Conservation (phyloP, 64 coral and sea anemone genomes). For the Cladopsammia gracilis region DNA sequence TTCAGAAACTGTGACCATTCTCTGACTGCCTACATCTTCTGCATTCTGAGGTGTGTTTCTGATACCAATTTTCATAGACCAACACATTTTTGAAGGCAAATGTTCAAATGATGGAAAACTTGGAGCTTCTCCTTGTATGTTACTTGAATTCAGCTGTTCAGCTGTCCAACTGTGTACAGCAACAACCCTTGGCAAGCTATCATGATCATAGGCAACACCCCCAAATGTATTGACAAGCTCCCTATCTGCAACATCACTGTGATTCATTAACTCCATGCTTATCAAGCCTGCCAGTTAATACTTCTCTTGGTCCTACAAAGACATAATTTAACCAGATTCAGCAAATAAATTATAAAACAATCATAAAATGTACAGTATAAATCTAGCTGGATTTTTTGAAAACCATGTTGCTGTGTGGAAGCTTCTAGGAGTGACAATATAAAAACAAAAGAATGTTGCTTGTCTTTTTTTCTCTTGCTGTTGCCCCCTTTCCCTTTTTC, state of each 20-base stretch:
- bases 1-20: background rate
- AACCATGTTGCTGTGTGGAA: too few species aligned
- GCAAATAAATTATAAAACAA: too few species aligned
- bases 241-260: conserved; percentile 4
- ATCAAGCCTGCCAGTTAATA: background rate
- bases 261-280: conserved; percentile 27
- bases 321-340: background rate
- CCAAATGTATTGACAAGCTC: conserved; percentile 10
- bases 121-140: background rate
- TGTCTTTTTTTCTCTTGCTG: too few species aligned
- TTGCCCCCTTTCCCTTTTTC: too few species aligned
- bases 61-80: background rate
- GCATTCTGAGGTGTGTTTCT: background rate
- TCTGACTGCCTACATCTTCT: background rate
- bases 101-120: background rate
- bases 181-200: conserved; percentile 51
- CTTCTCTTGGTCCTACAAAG: background rate
- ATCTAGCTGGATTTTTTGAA: too few species aligned
- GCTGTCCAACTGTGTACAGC: conserved; percentile 42
- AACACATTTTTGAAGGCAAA: background rate
- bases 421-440: too few species aligned
- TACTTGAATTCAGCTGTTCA: background rate
- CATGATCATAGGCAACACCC: conserved; percentile 60
- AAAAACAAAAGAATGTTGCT: too few species aligned
- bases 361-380: too few species aligned